Conservation (phyloP, 2,888 invertebrate genomes). For the Pyralis farinalis region DNA sequence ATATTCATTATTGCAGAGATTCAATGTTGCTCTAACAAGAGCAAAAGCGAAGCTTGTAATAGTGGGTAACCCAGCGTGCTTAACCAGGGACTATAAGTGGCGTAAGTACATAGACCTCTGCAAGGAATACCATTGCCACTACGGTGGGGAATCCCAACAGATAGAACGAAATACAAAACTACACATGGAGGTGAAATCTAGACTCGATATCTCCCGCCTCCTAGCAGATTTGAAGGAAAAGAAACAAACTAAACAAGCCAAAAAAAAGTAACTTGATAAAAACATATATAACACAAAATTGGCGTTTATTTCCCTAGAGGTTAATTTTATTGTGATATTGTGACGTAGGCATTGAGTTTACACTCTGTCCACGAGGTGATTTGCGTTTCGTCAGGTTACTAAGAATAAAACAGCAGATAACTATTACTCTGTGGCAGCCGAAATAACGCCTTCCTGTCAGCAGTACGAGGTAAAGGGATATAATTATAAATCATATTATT, state of each 20-base stretch:
- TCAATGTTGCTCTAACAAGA: constrained; percentile 87
- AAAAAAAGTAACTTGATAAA: not conserved
- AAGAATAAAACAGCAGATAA: too few species aligned
- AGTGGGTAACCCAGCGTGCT: constrained; percentile 70
- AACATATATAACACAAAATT: too few species aligned
- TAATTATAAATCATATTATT: too few species aligned
- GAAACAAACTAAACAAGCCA: constrained; percentile 5
- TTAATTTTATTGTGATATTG: too few species aligned
- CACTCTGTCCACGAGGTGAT: too few species aligned
- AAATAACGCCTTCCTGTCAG: too few species aligned
- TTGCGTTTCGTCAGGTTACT: too few species aligned
- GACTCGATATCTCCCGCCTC: constrained; percentile 36
- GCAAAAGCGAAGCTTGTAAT: constrained; percentile 85
- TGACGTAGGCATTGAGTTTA: too few species aligned
- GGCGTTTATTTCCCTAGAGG: too few species aligned
- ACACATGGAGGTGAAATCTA: constrained; percentile 33
- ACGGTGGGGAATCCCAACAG: constrained; percentile 48
- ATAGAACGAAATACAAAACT: constrained; percentile 32
- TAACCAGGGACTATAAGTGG: constrained; percentile 56
- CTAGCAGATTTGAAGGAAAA: constrained; percentile 18
- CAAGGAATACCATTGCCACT: constrained; percentile 40
- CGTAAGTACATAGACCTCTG: constrained; percentile 57
- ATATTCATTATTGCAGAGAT: constrained; percentile 71
- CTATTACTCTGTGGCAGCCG: too few species aligned
- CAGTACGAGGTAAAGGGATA: too few species aligned